These are phyloP conservation scores for Whitmania pigra DNA, from an alignment of 1,140 invertebrate genomes.

Conservation along the genomic window DNA sequence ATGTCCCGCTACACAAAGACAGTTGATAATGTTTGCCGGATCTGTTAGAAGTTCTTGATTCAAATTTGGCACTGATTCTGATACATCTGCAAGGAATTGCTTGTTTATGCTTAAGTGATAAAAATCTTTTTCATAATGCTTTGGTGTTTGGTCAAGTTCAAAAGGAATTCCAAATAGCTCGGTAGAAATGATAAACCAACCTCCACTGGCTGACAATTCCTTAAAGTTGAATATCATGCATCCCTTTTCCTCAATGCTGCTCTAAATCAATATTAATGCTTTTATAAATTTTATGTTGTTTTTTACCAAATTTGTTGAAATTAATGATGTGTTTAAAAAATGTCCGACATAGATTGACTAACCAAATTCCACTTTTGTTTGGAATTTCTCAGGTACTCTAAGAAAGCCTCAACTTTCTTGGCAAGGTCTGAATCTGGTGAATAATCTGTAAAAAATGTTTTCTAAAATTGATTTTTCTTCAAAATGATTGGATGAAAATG, in stretches of 20 bases:
- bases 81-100: constrained; percentile 35
- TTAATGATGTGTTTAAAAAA: constrained; percentile 28
- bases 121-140: too few relatives aligned
- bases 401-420: background rate
- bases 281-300: background rate
- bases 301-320: background rate
- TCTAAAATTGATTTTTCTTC: constrained; percentile 1
- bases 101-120: background rate
- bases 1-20: constrained; percentile 59
- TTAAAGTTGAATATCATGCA: constrained; percentile 55
- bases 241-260: constrained; percentile 52
- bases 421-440: background rate
- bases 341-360: constrained; percentile 44
- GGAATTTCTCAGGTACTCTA: background rate
- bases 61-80: constrained; percentile 51
- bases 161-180: background rate
- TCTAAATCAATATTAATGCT: constrained; percentile 42
- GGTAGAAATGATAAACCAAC: constrained; percentile 34
- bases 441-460: background rate
- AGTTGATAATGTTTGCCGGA: constrained; percentile 52
- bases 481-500: background rate
- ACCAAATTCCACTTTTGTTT: constrained; percentile 3
- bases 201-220: constrained; percentile 48
- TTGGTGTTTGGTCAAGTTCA: too few relatives aligned
- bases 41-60: constrained; percentile 52